Evolutionary conservation across 2,113 vertebrate genomes (phyloP).

Genomic region (Cynoglossus semilaevis): DNA sequence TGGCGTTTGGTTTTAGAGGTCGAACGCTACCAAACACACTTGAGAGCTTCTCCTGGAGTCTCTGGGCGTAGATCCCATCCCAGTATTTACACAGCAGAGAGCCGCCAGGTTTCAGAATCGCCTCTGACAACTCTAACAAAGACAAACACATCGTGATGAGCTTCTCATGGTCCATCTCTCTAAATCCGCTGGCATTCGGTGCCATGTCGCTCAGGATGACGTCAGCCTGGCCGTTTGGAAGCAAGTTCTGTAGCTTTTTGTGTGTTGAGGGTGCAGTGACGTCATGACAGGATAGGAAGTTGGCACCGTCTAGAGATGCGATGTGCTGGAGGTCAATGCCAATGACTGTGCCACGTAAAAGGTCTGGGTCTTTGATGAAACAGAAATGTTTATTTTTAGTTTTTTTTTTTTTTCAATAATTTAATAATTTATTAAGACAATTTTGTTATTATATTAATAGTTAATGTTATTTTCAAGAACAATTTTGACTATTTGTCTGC

Average conservation of each 20-base stretch:
- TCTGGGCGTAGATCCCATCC: conserved; percentile 79
- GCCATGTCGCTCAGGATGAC: conserved; percentile 95
- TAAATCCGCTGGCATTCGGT: conserved; percentile 88
- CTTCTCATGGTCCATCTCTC: conserved; percentile 87
- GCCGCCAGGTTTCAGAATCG: conserved; percentile 77
- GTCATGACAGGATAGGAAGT: conserved; percentile 82
- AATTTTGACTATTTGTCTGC: no score
- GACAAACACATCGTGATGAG: conserved; percentile 80
- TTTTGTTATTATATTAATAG: no score
- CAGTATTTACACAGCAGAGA: conserved; percentile 89
- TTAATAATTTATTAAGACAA: no score
- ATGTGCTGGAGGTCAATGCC: conserved; percentile 87
- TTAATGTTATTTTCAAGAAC: no score
- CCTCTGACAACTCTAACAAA: conserved; percentile 77
- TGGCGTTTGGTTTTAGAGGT: conserved; percentile 85
- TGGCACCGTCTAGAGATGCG: conserved; percentile 82
- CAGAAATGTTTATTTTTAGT: neutral
- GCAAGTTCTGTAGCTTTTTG: conserved; percentile 73
- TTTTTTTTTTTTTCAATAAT: no score
- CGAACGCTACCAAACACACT: conserved; percentile 76
- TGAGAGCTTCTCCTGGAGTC: conserved; percentile 77
- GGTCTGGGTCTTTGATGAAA: conserved; percentile 72
- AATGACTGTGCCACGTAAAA: conserved; percentile 81
- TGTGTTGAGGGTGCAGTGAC: conserved; percentile 73
- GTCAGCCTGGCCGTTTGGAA: conserved; percentile 80